phyloP scores from a whole-genome alignment of 2,888 invertebrate species.

The Oscheius onirici region DNA sequence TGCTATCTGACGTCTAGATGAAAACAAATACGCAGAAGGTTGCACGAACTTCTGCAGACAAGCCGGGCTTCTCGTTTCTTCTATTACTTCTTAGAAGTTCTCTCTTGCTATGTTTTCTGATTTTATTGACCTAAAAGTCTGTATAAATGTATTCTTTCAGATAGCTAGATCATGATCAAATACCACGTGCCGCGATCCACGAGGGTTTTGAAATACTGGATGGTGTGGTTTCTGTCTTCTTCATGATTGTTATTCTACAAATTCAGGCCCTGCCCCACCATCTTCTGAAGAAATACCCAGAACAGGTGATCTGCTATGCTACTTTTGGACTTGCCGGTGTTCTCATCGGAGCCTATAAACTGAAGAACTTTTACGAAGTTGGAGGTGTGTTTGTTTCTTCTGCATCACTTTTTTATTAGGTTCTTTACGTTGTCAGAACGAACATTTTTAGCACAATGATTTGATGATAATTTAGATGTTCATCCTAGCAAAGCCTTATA shows the following conservation, averaged over 20 bases:
- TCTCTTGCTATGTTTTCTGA: background rate
- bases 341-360: conserved; percentile 45
- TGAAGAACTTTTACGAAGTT: conserved; percentile 39
- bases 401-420: no score
- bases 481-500: no score
- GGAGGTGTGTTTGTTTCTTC: conserved; percentile 36
- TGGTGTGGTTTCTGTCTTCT: conserved; percentile 4
- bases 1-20: background rate
- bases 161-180: conserved; percentile 37
- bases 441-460: no score
- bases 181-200: conserved; percentile 51
- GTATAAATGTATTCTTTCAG: background rate
- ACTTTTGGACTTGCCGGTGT: conserved; percentile 61
- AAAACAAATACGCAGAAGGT: background rate
- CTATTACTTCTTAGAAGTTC: background rate
- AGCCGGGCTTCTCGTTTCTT: background rate
- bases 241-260: background rate
- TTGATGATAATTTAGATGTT: no score
- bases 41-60: background rate
- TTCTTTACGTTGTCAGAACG: no score
- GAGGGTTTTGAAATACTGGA: conserved; percentile 53
- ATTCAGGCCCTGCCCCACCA: conserved; percentile 43
- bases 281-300: conserved; percentile 58
- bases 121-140: background rate
- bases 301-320: conserved; percentile 58